A percentile compares a stretch with the other conserved stretches of the same genome.
phyloP scores from a whole-genome alignment of 2,797 vertebrate species.

The Anolis apletophallus region DNA sequence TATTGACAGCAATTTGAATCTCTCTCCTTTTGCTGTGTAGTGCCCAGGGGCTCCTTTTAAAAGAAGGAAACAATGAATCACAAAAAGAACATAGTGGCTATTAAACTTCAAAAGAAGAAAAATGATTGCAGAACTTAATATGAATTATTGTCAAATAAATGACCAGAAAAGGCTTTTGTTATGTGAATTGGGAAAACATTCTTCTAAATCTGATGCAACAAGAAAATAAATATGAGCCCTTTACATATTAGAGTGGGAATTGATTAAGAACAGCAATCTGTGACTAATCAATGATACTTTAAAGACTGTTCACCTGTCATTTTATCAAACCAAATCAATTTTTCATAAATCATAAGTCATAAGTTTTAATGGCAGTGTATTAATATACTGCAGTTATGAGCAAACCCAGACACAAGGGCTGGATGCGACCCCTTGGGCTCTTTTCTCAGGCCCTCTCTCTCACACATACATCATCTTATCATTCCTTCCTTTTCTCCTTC shows the following conservation, averaged over 20 bases:
- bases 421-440: too few species aligned
- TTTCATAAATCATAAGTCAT: constrained; percentile 63
- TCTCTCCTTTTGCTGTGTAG: not conserved
- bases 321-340: constrained; percentile 56
- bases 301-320: constrained; percentile 57
- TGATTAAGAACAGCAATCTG: constrained; percentile 57
- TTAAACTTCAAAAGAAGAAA: constrained; percentile 43
- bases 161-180: not conserved
- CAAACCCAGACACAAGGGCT: too few species aligned
- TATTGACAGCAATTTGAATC: constrained; percentile 19
- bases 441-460: too few species aligned
- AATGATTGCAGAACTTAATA: constrained; percentile 35
- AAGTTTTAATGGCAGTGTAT: constrained; percentile 45
- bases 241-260: constrained; percentile 47
- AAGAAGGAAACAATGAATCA: not conserved
- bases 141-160: constrained; percentile 34
- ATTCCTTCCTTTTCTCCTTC: too few species aligned
- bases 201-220: constrained; percentile 45
- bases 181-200: constrained; percentile 48
- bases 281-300: constrained; percentile 64
- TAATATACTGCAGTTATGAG: constrained; percentile 10
- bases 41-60: not conserved
- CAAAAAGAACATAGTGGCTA: constrained; percentile 5
- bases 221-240: constrained; percentile 58
- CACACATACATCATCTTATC: too few species aligned